Conservation (phyloP, 2,888 invertebrate genomes). For the Pasiphila rectangulata region DNA sequence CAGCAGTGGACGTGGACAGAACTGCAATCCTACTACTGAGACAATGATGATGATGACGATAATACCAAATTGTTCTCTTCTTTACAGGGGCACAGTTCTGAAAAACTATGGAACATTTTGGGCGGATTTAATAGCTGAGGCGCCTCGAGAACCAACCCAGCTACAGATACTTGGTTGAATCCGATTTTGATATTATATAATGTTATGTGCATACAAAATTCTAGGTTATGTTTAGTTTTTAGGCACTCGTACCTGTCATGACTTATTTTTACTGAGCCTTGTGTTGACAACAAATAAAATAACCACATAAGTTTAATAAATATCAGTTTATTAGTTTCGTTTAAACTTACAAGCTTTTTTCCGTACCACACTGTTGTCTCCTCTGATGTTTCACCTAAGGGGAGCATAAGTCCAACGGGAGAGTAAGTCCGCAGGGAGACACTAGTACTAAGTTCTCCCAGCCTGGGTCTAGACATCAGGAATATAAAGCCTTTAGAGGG, state of each 20-base stretch:
- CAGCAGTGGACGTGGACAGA: too few species aligned
- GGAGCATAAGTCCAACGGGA: too few species aligned
- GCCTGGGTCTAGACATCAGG: too few species aligned
- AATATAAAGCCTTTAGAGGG: too few species aligned
- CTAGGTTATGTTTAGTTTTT: not conserved
- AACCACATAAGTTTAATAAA: conserved; percentile 41
- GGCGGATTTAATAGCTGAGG: conserved; percentile 84
- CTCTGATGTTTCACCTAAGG: too few species aligned
- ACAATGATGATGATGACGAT: not conserved
- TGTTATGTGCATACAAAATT: too few species aligned
- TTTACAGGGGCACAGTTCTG: conserved; percentile 86
- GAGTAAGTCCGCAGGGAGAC: too few species aligned
- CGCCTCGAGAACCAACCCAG: conserved; percentile 63
- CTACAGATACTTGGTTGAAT: conserved; percentile 62
- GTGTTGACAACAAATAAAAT: not conserved
- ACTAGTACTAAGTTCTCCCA: too few species aligned
- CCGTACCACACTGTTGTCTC: too few species aligned
- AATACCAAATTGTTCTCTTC: conserved; percentile 5
- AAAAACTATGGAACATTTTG: conserved; percentile 89
- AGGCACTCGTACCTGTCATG: not conserved
- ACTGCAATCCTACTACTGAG: not conserved
- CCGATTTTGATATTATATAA: too few species aligned
- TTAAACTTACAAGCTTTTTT: too few species aligned
- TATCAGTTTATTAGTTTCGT: conserved; percentile 44
- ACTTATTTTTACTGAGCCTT: not conserved